Evolutionary conservation across 2,888 invertebrate genomes (phyloP), one percentile per base, ranked within the genome.

Genomic region (Dasypogon diadema): DNA sequence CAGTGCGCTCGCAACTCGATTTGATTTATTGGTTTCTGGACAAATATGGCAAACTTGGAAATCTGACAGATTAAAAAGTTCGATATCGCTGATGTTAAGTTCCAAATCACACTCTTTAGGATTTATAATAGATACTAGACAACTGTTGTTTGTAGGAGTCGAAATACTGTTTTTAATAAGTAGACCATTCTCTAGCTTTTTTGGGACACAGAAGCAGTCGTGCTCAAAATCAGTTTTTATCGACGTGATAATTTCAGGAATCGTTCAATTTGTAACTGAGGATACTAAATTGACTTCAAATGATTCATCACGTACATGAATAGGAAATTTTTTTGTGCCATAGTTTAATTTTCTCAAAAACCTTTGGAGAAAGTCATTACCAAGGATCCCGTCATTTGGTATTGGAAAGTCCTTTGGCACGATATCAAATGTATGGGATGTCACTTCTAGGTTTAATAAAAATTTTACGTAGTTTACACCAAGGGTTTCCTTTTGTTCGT

Each of bases 221-320:
- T 46, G 5, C 6, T 21, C 46, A 21, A 65, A 30, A 22, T 65
- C 16, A 10, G 46, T n/a, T 65, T 46, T 65, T 2, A 48, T 26
- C 12, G 22, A 46, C 6, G 26, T 14, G 21, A 46, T 65, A 2
- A 65, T 14, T 46, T 65, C 48, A 46, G 65, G 65, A 24, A 65
- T 16, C n/a, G n/a, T n/a, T n/a, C n/a, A n/a, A n/a, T n/a, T n/a
- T n/a, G n/a, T n/a, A n/a, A n/a, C n/a, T n/a, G 18, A 60, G 14
- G 16, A 37, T 10, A 60, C 18, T 21, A 22, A 22, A 12, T n/a
- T 60, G 30, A 14, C 14, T 12, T 37, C 34, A 34, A 2, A 18
- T 37, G 14, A 16, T 26, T 34, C 21, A 18, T 48, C n/a, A 1
- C n/a, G 4, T 5, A 12, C n/a, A 60, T 4, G 14, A 3, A 8